phyloP scores from a whole-genome alignment of 1,140 invertebrate species.

The Ostrea edulis region DNA sequence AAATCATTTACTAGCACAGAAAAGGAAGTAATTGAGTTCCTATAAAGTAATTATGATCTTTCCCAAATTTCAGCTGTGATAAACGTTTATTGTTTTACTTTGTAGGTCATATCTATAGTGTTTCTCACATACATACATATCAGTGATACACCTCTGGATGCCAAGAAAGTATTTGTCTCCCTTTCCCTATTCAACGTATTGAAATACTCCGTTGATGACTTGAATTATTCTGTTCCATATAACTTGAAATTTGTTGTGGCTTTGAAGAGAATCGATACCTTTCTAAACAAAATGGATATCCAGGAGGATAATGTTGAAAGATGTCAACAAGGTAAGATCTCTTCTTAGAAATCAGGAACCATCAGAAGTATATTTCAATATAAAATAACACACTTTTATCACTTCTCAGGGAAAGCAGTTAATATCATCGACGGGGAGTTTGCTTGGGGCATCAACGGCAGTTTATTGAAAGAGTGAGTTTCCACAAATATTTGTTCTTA shows the following conservation, averaged over 20 bases:
- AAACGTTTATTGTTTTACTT: conserved; percentile 8
- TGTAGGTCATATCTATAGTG: conserved; percentile 89
- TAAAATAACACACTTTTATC: too few species aligned
- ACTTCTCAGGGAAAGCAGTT: background rate
- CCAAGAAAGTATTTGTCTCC: too few species aligned
- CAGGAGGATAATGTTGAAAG: conserved; percentile 34
- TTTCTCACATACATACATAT: too few species aligned
- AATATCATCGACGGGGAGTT: background rate
- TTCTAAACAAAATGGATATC: conserved; percentile 60
- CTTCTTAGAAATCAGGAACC: too few species aligned
- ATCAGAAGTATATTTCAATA: background rate
- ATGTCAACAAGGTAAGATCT: background rate
- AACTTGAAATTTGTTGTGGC: conserved; percentile 50
- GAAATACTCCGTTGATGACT: conserved; percentile 89
- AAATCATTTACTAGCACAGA: too few species aligned
- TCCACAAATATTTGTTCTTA: background rate
- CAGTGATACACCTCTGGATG: too few species aligned
- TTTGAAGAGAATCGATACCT: conserved; percentile 59
- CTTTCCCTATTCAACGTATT: conserved; percentile 99
- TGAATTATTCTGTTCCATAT: conserved; percentile 78
- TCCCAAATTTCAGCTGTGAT: background rate
- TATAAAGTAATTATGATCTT: background rate
- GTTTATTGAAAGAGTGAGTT: background rate
- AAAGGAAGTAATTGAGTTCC: too few species aligned
- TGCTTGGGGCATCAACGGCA: background rate